Conservation (phyloP, 2,113 vertebrate species). For the Myocastor coypus region DNA sequence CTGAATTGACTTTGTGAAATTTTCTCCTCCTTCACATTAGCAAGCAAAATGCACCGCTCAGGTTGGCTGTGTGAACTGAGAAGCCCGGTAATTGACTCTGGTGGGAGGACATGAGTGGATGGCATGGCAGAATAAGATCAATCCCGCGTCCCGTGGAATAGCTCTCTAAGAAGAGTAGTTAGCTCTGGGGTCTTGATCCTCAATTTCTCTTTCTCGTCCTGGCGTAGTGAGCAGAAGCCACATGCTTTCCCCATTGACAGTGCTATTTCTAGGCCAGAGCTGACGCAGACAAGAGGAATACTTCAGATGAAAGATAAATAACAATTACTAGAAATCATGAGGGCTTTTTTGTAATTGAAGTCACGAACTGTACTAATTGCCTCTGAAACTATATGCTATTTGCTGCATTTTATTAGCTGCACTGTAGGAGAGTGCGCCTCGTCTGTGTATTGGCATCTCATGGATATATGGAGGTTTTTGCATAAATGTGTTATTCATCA, state of each 20-base stretch:
- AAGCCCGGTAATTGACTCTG: slow-evolving; percentile 61
- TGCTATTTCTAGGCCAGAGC: slow-evolving; percentile 68
- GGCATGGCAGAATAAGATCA: slow-evolving; percentile 40
- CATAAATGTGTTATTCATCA: slow-evolving; percentile 73
- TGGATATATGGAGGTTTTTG: slow-evolving; percentile 58
- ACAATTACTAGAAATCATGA: slow-evolving; percentile 81
- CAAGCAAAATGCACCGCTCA: slow-evolving; percentile 45
- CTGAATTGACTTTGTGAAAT: slow-evolving; percentile 31
- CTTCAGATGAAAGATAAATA: slow-evolving; percentile 81
- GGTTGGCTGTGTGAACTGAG: slow-evolving; percentile 10
- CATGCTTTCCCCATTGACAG: slow-evolving; percentile 25
- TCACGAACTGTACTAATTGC: slow-evolving; percentile 46
- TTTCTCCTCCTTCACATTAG: slow-evolving; percentile 55
- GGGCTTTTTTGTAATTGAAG: slow-evolving; percentile 67
- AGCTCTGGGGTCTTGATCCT: slow-evolving; percentile 49
- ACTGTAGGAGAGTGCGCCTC: neutral
- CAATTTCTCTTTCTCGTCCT: slow-evolving; percentile 39
- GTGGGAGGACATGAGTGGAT: slow-evolving; percentile 54
- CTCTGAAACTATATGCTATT: slow-evolving; percentile 46
- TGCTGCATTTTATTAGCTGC: slow-evolving; percentile 70
- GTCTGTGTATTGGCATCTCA: neutral
- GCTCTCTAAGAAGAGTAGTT: slow-evolving; percentile 56
- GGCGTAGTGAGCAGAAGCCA: neutral
- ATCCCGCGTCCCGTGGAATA: slow-evolving; percentile 23
- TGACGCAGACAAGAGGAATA: slow-evolving; percentile 64